phyloP scores from a whole-genome alignment of 2,888 invertebrate species.

The Athalia cordata region DNA sequence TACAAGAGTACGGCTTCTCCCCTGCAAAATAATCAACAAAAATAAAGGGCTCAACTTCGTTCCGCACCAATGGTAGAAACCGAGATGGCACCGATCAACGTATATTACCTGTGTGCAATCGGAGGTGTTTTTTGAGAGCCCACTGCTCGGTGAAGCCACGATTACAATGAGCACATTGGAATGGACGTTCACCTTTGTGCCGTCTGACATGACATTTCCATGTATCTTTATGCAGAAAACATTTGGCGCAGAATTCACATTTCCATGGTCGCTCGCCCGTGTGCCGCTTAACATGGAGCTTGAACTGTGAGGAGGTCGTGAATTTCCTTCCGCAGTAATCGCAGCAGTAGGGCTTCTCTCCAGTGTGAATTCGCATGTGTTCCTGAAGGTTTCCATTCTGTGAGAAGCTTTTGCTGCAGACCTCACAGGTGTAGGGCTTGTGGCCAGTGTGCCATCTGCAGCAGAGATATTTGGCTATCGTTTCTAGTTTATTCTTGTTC shows the following conservation, averaged over 20 bases:
- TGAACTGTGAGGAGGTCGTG: constrained; percentile 84
- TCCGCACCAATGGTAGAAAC: too few species aligned
- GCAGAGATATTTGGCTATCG: constrained; percentile 20
- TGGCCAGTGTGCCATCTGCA: constrained; percentile 81
- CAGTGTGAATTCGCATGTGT: constrained; percentile 86
- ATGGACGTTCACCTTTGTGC: constrained; percentile 80
- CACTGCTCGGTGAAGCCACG: constrained; percentile 81
- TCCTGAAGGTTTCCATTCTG: constrained; percentile 87
- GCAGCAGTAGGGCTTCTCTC: constrained; percentile 86
- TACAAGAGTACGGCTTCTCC: constrained; percentile 83
- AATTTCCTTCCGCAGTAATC: constrained; percentile 80
- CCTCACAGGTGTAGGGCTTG: constrained; percentile 81
- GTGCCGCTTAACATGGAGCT: constrained; percentile 80
- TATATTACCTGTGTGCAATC: constrained; percentile 77
- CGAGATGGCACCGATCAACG: too few species aligned
- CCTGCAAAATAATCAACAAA: constrained; percentile 60
- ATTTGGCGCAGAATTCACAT: constrained; percentile 78
- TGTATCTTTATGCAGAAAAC: constrained; percentile 78
- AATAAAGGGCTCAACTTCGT: not conserved
- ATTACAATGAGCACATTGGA: constrained; percentile 77
- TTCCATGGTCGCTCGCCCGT: constrained; percentile 78
- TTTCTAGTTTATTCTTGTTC: not conserved
- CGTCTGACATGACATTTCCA: constrained; percentile 81
- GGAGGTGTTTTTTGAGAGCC: constrained; percentile 80
- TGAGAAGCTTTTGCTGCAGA: constrained; percentile 84